Base-by-base conservation (phyloP, 2,888 invertebrate genomes). In the Acleris holmiana region DNA sequence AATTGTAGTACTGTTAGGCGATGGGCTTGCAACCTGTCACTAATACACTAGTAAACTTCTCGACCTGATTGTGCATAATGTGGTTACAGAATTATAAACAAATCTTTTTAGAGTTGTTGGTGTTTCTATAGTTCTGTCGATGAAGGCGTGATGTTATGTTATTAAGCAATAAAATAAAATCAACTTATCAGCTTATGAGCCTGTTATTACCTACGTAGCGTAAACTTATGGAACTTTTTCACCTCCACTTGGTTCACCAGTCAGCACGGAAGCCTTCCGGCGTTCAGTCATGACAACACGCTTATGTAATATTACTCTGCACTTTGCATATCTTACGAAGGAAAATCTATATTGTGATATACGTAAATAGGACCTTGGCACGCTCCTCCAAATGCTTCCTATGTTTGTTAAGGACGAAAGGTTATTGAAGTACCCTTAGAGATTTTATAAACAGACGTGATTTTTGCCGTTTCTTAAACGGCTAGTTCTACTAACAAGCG, bases 211-310 rank as follows among this genome's bases (percentile, higher is more conserved):
- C 15, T 41, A 5, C 35, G 2, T 2, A 35, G 35, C 13, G 2
- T 2, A n/a, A 41, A 41, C 0, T 17, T 6, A n/a, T 17, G 6
- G 1, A 35, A 35, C 44, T 1, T 10, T 4, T 35, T 44, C 23
- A 23, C n/a, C 56, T 57, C 56, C 56, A 29, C 25, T 15, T 1
- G 0, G 10, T 15, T 44, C 44, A 18, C n/a, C 29, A 17, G 15
- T 19, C 18, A 18, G 29, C 56, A 17, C 40, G n/a, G 47, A 49
- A 64, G 50, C 57, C 64, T 66, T 67, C 64, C 68, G 81, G 75
- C 75, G 71, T 77, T 74, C 76, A 78, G 76, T 75, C 76, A 75
- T 73, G 76, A 70, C 67, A 53, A 18, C 25, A 62, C 19, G 29
- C 46, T 57, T 46, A 46, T 57, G 4, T 57, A 57, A 55, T 57